These are phyloP conservation scores for Sebastes flavidus DNA, from an alignment of 2,797 vertebrate species.

Conservation along the genomic window DNA sequence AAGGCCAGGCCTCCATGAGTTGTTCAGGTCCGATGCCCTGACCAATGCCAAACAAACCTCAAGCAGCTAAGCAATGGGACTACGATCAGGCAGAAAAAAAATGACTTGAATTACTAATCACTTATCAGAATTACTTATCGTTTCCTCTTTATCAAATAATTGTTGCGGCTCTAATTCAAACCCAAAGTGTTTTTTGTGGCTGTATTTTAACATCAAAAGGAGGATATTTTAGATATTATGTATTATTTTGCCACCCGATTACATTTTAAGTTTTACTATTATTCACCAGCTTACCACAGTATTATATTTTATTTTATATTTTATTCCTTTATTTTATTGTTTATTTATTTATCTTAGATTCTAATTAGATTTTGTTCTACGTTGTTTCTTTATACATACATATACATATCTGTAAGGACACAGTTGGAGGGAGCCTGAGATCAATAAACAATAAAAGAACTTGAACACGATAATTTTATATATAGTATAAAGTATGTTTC, in stretches of 20 bases:
- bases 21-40: too few relatives aligned
- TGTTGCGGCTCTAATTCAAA: neutral
- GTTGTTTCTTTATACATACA: neutral
- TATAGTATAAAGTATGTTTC: neutral
- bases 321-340: neutral
- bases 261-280: neutral
- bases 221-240: neutral
- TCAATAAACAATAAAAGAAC: neutral
- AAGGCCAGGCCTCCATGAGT: too few relatives aligned
- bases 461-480: neutral
- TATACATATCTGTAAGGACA: too few relatives aligned
- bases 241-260: fast-evolving
- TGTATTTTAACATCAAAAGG: too few relatives aligned
- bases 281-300: neutral
- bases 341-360: neutral
- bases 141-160: neutral
- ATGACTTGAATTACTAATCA: too few relatives aligned
- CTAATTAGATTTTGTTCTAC: neutral
- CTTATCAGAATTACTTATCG: too few relatives aligned
- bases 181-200: neutral
- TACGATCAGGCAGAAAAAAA: too few relatives aligned
- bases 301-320: neutral
- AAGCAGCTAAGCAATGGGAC: too few relatives aligned
- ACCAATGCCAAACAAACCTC: too few relatives aligned
- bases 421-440: neutral